A percentile compares a stretch with the other conserved stretches of the same genome.
Conservation (phyloP, 2,797 vertebrate genomes). For the Dipus sagitta region DNA sequence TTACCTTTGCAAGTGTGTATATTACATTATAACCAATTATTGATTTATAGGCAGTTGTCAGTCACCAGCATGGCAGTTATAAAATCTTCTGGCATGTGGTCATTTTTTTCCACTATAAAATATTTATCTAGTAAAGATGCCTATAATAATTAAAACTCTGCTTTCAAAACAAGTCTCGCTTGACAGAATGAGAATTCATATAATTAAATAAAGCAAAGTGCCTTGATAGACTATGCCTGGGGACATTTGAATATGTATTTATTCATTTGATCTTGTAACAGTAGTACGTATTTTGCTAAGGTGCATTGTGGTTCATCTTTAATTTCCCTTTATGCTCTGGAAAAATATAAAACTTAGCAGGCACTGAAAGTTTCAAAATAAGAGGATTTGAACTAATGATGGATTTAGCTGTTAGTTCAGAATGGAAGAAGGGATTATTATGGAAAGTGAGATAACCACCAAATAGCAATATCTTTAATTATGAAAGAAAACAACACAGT, state of each 20-base stretch:
- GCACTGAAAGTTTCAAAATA: constrained; percentile 72
- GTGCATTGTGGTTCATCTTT: constrained; percentile 68
- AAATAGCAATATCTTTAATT: constrained; percentile 11
- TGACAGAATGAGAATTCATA: neutral
- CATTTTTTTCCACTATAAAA: constrained; percentile 6
- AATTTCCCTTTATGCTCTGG: constrained; percentile 78
- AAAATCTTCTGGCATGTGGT: neutral
- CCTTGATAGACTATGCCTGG: constrained; percentile 33
- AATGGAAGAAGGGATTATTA: constrained; percentile 64
- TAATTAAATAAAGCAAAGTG: constrained; percentile 32
- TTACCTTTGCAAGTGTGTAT: neutral
- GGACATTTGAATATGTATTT: constrained; percentile 59
- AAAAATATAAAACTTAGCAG: constrained; percentile 75
- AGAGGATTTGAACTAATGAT: constrained; percentile 68
- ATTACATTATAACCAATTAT: neutral
- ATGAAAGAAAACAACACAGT: neutral
- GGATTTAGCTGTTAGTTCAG: constrained; percentile 58
- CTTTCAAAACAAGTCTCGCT: neutral
- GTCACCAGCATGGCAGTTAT: neutral
- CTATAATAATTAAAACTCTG: neutral
- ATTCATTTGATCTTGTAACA: constrained; percentile 66
- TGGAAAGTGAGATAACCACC: constrained; percentile 46
- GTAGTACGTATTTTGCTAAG: constrained; percentile 61
- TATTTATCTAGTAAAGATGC: constrained; percentile 3
- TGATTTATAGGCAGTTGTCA: neutral